Conservation (phyloP, 2,113 vertebrate species). For the Melanerpes formicivorus region DNA sequence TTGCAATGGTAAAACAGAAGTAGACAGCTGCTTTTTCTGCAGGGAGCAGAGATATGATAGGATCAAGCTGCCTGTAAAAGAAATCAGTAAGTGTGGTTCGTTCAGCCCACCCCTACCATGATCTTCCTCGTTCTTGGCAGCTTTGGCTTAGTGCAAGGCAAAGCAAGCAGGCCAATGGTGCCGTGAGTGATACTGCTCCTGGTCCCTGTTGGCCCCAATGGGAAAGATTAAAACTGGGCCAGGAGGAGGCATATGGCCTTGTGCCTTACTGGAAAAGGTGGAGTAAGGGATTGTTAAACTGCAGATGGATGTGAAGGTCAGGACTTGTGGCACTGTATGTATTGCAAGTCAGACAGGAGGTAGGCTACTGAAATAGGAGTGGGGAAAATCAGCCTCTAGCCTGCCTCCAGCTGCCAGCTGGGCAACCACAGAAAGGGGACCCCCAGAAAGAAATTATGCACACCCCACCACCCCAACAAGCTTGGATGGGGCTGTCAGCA, state of each 20-base stretch:
- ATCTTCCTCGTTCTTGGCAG: neutral
- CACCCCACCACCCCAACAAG: fast-evolving
- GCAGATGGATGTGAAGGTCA: neutral
- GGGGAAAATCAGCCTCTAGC: neutral
- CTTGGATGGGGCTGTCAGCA: neutral
- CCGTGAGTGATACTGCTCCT: neutral
- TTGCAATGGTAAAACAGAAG: neutral
- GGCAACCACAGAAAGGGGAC: neutral
- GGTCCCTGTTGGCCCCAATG: neutral
- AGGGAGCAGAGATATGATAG: neutral
- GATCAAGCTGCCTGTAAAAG: neutral
- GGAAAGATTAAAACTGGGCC: neutral
- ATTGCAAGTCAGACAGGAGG: neutral
- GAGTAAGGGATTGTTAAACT: neutral
- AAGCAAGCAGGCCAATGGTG: neutral
- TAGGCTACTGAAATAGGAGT: neutral
- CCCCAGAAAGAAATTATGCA: fast-evolving
- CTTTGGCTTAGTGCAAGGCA: neutral
- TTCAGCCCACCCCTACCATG: neutral
- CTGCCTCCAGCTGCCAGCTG: neutral
- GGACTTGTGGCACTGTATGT: neutral
- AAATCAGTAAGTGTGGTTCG: neutral
- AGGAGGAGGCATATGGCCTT: neutral
- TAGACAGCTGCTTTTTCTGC: neutral
- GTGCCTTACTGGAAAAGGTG: neutral